Percentiles rank a stretch among this genome's conserved stretches.
Conservation (phyloP, 2,113 vertebrate species). For the Notarius quadriscutis region DNA sequence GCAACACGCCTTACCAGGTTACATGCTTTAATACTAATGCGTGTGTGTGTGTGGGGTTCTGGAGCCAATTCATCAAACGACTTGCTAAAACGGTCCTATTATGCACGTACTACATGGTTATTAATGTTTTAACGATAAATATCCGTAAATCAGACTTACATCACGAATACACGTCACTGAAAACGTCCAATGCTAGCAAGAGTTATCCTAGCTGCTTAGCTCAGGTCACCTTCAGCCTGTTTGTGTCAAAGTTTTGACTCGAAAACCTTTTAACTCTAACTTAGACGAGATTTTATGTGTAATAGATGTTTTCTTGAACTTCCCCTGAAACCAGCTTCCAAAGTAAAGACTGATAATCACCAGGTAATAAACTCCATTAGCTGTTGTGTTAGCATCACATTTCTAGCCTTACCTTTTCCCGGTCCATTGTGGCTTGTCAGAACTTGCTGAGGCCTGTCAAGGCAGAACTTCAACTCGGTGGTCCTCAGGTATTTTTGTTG, state of each 20-base stretch:
- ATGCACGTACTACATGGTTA: background rate
- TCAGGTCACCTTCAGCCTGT: background rate
- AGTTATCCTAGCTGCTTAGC: background rate
- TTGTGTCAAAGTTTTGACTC: background rate
- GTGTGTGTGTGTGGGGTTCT: background rate
- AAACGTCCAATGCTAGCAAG: background rate
- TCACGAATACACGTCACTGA: background rate
- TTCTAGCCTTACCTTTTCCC: slow-evolving; percentile 54
- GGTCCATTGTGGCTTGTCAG: slow-evolving; percentile 49
- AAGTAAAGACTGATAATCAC: background rate
- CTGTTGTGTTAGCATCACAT: background rate
- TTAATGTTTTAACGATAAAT: background rate
- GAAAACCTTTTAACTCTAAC: background rate
- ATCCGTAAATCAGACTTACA: background rate
- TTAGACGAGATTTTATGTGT: background rate
- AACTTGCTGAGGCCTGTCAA: background rate
- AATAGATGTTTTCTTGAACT: background rate
- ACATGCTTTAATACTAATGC: too few species aligned
- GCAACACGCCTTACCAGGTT: background rate
- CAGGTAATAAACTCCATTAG: too few species aligned
- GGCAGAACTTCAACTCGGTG: background rate
- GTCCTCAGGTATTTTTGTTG: background rate
- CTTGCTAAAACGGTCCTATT: background rate
- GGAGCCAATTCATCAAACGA: background rate
- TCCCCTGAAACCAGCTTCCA: background rate